Percentiles rank a stretch among this genome's conserved stretches.
phyloP scores from a whole-genome alignment of 2,888 invertebrate genomes.

The Eupithecia vulgata region DNA sequence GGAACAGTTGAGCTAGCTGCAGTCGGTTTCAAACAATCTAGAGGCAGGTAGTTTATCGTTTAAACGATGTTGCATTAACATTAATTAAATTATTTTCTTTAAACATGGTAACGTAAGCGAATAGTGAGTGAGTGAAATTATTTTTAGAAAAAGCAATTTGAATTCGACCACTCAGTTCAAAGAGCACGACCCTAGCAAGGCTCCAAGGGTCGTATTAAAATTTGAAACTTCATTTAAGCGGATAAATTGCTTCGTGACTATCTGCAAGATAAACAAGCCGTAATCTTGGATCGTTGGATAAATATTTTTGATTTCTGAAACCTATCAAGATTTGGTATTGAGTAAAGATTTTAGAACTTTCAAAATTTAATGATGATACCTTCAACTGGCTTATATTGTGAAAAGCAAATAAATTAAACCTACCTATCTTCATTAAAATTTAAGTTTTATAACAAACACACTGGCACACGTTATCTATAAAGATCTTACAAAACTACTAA shows the following conservation, averaged over 20 bases:
- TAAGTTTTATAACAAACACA: no score
- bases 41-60: no score
- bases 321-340: slow-evolving; percentile 19
- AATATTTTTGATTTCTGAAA: slow-evolving; percentile 60
- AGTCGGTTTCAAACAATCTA: no score
- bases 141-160: slow-evolving; percentile 76
- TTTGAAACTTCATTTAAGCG: slow-evolving; percentile 79
- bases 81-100: slow-evolving; percentile 9
- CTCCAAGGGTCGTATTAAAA: slow-evolving; percentile 73
- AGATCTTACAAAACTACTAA: no score
- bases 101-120: slow-evolving; percentile 12
- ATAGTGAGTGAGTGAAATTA: slow-evolving; percentile 48
- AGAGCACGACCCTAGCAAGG: slow-evolving; percentile 62
- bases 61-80: neutral
- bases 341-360: neutral
- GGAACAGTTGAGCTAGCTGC: no score
- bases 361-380: neutral
- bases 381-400: neutral
- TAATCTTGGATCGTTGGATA: slow-evolving; percentile 68
- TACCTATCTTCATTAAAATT: neutral
- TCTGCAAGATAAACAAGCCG: slow-evolving; percentile 74
- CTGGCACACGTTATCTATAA: no score
- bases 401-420: neutral
- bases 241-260: slow-evolving; percentile 81
- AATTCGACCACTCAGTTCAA: slow-evolving; percentile 72